Conservation (phyloP, 2,888 invertebrate genomes). For the Lapara coniferarum region DNA sequence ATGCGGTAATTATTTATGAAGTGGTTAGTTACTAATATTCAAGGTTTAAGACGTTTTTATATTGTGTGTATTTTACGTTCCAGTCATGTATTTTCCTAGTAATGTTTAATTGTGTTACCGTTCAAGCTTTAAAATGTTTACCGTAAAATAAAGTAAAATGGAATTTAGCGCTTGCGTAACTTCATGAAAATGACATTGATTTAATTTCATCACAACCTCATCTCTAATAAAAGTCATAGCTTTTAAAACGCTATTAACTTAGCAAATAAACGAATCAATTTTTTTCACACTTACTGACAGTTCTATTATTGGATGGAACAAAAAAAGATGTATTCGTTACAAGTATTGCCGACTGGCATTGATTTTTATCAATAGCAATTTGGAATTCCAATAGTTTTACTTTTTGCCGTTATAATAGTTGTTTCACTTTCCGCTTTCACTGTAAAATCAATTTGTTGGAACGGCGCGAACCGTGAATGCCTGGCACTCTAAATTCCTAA, state of each 20-base stretch:
- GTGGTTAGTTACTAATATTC: not conserved
- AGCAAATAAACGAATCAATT: not conserved
- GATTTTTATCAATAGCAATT: conserved; percentile 41
- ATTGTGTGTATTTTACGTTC: no score
- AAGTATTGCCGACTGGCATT: conserved; percentile 36
- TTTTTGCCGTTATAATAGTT: conserved; percentile 33
- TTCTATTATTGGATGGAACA: not conserved
- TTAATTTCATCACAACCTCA: not conserved
- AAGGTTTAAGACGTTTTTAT: no score
- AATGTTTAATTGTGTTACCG: no score
- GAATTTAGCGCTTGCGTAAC: no score
- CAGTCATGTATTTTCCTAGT: no score
- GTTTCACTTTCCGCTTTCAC: conserved; percentile 45
- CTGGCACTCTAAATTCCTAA: conserved; percentile 29
- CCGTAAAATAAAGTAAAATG: no score
- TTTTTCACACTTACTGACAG: not conserved
- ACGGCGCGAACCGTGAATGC: conserved; percentile 35
- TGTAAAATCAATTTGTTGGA: conserved; percentile 48
- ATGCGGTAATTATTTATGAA: not conserved
- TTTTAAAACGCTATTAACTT: conserved; percentile 3
- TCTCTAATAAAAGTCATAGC: not conserved
- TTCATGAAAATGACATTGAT: not conserved
- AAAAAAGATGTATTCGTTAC: conserved; percentile 6
- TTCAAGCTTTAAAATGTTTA: no score
- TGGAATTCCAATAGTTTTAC: conserved; percentile 40